phyloP scores from a whole-genome alignment of 2,113 vertebrate genomes.

The Callaeas wilsoni region DNA sequence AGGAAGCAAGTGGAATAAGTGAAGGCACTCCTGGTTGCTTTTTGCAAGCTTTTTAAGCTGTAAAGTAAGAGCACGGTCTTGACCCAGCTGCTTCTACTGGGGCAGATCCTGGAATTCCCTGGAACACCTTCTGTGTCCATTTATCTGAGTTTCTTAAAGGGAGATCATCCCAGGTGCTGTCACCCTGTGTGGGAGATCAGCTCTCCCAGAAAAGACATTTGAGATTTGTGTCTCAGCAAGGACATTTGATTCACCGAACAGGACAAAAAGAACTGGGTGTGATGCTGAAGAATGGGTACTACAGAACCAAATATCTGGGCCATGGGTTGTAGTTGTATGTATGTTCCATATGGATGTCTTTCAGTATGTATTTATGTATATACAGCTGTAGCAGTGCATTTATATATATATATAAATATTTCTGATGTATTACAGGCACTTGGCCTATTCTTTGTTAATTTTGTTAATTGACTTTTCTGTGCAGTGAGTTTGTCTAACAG shows the following conservation, averaged over 20 bases:
- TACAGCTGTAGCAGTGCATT: not conserved
- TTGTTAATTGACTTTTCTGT: not conserved
- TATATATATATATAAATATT: rapidly evolving
- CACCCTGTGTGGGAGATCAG: not conserved
- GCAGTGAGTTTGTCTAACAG: rapidly evolving
- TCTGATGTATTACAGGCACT: not conserved
- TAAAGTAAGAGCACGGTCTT: not conserved
- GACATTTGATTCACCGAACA: not conserved
- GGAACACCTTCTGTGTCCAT: not conserved
- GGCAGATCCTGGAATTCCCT: not conserved
- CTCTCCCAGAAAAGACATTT: not conserved
- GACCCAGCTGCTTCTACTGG: not conserved
- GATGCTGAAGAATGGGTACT: not conserved
- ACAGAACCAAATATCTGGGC: not conserved
- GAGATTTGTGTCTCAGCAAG: not conserved
- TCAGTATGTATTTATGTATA: not conserved
- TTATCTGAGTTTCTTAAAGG: not conserved
- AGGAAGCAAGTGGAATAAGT: not conserved
- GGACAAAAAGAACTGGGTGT: not conserved
- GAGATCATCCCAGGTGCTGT: not conserved
- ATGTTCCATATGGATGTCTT: not conserved
- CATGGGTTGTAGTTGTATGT: not conserved
- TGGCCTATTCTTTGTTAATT: not conserved
- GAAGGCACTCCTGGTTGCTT: not conserved
- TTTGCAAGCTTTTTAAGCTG: not conserved